Percentiles rank a stretch among this genome's conserved stretches.
Conservation (phyloP, 2,888 invertebrate species). For the Hanleya hanleyi region DNA sequence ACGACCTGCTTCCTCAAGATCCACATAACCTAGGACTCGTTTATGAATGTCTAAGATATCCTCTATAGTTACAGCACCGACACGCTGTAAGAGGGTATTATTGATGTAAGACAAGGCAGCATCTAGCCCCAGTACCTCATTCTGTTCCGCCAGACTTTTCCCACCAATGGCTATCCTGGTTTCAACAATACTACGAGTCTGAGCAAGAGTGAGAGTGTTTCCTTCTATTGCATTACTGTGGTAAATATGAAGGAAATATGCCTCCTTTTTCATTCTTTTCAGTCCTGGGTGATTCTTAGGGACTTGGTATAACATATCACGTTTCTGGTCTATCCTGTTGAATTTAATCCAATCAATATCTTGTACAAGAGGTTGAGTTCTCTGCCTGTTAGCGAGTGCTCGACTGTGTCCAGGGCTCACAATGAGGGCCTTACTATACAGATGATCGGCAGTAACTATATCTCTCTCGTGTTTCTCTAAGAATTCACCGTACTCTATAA, state of each 20-base stretch:
- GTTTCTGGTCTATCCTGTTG: constrained; percentile 86
- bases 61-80: constrained; percentile 85
- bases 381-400: constrained; percentile 80
- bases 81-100: constrained; percentile 78
- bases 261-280: constrained; percentile 92
- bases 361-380: constrained; percentile 89
- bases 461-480: constrained; percentile 89
- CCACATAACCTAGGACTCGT: constrained; percentile 94
- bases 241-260: constrained; percentile 94
- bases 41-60: constrained; percentile 95
- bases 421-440: constrained; percentile 87
- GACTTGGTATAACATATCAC: constrained; percentile 86
- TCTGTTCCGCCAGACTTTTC: constrained; percentile 96
- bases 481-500: constrained; percentile 94
- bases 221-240: constrained; percentile 98
- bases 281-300: constrained; percentile 87
- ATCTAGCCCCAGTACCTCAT: constrained; percentile 93
- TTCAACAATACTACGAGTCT: constrained; percentile 93
- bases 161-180: constrained; percentile 86
- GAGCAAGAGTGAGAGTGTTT: constrained; percentile 94
- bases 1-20: constrained; percentile 92
- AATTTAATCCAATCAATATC: constrained; percentile 88
- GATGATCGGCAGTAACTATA: constrained; percentile 89
- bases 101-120: constrained; percentile 94
- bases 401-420: constrained; percentile 85